Base-by-base conservation (phyloP, 2,888 invertebrate genomes). In the Campoletis raptor region DNA sequence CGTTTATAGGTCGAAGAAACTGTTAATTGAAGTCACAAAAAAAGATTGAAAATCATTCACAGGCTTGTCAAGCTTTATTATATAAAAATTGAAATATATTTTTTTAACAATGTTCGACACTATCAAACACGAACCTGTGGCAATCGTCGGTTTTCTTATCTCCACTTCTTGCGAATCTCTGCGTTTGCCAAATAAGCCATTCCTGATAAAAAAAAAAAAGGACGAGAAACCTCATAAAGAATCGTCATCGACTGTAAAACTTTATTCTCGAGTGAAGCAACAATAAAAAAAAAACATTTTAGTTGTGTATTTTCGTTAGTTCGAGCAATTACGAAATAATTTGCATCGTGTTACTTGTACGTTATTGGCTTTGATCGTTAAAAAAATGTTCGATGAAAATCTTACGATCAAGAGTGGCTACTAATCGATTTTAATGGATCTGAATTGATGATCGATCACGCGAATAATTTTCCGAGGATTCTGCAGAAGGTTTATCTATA, bases 171-270 rank as follows among this genome's bases (percentile, higher is more conserved):
- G 87, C 12, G 88, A 72, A 64, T 89, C 90, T 88, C 92, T 93
- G n/a, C 91, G 90, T 82, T 93, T 93, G 3, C 93, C 93, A 45
- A 93, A 93, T 40, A 93, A 76, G 21, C 93, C 93, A 84, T 89
- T 93, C 93, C 93, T 93, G 85, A 74, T 90, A 88, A 85, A 36
- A 73, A 83, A 81, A 10, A 73, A 54, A 37, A 61, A 30, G 40
- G 40, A 37, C 52, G 40, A 54, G 18, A 21, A 52, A 57, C 66
- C 21, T 61, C 61, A 45, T 24, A 37, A 69, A 64, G 45, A 72
- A 37, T 24, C 64, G 30, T 45, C 57, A 36, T 57, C 54, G 36
- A 73, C 12, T 12, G 10, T 5, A 45, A 21, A 21, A 54, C 4
- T 30, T n/a, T 52, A 7, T 42, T 15, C 52, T 30, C 30, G 61